Conservation (phyloP, 1,140 invertebrate species). For the Cotesia vestalis region DNA sequence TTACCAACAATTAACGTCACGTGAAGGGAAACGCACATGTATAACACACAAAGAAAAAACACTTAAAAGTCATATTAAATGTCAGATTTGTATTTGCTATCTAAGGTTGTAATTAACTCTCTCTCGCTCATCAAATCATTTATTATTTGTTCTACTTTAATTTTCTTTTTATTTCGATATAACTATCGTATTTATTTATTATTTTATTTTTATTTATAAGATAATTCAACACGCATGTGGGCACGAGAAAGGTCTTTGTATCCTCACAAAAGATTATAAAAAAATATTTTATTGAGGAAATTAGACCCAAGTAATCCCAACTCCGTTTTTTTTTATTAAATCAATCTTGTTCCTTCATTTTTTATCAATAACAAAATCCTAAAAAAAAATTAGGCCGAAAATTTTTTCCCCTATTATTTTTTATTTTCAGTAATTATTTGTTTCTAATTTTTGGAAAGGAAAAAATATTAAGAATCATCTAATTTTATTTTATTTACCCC, state of each 20-base stretch:
- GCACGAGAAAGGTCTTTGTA: constrained; percentile 33
- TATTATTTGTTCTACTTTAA: constrained; percentile 26
- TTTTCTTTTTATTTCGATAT: constrained; percentile 7
- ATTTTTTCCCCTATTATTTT: no score
- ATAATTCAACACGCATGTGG: constrained; percentile 33
- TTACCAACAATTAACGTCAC: constrained; percentile 37
- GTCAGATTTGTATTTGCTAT: constrained; percentile 30
- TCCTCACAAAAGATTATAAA: not conserved
- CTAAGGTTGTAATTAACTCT: constrained; percentile 32
- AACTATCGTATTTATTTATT: constrained; percentile 19
- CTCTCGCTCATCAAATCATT: constrained; percentile 27
- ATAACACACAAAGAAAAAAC: constrained; percentile 8
- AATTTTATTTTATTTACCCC: no score
- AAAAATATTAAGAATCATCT: no score
- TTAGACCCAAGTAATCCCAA: no score
- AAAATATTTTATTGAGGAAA: not conserved
- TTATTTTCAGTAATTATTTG: no score
- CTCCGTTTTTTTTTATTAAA: no score
- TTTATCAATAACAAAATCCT: no score
- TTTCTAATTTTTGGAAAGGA: no score
- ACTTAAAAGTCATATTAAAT: constrained; percentile 24
- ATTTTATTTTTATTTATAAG: constrained; percentile 25
- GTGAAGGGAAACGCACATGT: constrained; percentile 16
- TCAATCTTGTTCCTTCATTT: no score
- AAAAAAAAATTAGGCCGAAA: no score